Evolutionary conservation across 2,113 vertebrate species (phyloP), one percentile per base, ranked within the genome.

Genomic region (Malurus elegans): DNA sequence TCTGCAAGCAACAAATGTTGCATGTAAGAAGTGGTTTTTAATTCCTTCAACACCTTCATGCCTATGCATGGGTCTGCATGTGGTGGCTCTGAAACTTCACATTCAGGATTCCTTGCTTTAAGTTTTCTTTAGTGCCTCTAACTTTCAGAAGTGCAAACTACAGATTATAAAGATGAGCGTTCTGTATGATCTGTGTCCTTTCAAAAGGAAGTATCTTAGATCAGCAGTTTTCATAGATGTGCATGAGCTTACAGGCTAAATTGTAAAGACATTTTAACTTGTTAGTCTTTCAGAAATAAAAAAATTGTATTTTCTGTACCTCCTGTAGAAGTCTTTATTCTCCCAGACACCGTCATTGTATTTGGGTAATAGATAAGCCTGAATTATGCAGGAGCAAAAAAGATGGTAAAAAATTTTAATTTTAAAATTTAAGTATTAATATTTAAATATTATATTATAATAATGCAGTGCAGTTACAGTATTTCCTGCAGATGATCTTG

Each of bases 1-100:
- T 96, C 99, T 88, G 70, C 97, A 51, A 98, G 98, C 88, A 98
- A 97, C 95, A 99, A 99, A 75, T 99, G 99, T 94, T 99, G 98
- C 98, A 98, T 99, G 99, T 99, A 98, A 98, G 99, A 96, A 71
- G 44, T 53, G 12, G 13, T 66, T 47, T 90, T 92, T 47, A 14
- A 45, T 42, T 60, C 71, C 57, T 72, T 72, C 50, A 31, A 25
- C 58, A 65, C 3, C 2, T 18, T 82, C 9, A 13, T 71, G 60
- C 9, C 40, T 88, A 48, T 84, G 34, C 19, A 4, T 26, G 18
- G 13, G 34, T 61, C 47, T 79, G 18, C 18, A 8, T 47, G 40
- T 40, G 44, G 23, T 38, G 18, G 50, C 42, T 60, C 17, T 79
- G 29, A 47, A 64, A 40, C 40, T 48, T 57, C 42, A 56, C 6